Evolutionary conservation across 1,140 invertebrate genomes (phyloP), one percentile per base, ranked within the genome.

Genomic region (Drosophila malerkotliana): DNA sequence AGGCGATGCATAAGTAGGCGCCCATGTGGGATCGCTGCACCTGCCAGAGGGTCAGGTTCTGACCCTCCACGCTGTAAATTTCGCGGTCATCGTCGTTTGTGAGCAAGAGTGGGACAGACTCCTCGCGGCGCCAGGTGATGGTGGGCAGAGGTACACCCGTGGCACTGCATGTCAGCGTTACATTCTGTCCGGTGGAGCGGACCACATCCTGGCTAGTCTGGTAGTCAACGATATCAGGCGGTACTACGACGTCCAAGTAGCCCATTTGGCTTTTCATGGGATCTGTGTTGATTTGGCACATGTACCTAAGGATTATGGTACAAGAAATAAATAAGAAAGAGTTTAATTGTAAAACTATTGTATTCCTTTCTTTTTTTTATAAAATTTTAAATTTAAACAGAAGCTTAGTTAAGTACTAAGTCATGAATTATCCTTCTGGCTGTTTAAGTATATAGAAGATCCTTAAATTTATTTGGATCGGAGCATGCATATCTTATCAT

Each of bases 231-330:
- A 96, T 96, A 77, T 96, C 95, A 10, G 95, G 95, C 12, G 96
- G 95, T 15, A 96, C 96, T 94, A 97, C 96, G 48, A 98, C 96
- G 85, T 97, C 95, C 66, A 98, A 92, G 91, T 97, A 97, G 4
- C 96, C 97, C 24, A 96, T 94, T 92, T 97, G 96, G 89, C 95
- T 97, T 87, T 97, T 97, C 96, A 98, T 98, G 0, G 97, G 96
- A 89, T 97, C 96, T 3, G 97, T 98, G 92, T 98, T 98, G 69
- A 98, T 96, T 92, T 97, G 96, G 91, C 96, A 97, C 96, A 97
- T 97, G 47, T 88, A 88, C 82, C 82, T 85, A 0, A 0, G 6
- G 14, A 32, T 26, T 28, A 26, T 14, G n/a, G n/a, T 2, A 1
- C 8, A 32, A 30, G 8, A 30, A 0, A 30, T 8, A 30, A 0